Evolutionary conservation across 1,140 invertebrate genomes (phyloP).

Genomic region (Pseudomyrmex dendroicus): DNA sequence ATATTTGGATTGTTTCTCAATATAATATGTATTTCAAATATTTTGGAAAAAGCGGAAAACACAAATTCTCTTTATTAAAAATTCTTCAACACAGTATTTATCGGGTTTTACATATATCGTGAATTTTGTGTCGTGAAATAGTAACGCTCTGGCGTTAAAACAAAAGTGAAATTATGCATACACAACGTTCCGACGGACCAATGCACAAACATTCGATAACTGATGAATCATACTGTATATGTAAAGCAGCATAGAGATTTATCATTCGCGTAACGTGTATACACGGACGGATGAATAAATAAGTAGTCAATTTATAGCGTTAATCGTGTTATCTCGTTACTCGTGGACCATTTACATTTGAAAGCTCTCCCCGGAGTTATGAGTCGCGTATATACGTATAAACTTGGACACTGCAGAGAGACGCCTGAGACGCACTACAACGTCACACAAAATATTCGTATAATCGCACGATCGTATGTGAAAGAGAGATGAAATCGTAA

Average conservation of each 20-base stretch:
- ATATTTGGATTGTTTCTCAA: too few relatives aligned
- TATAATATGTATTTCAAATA: not conserved
- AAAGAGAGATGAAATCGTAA: not conserved
- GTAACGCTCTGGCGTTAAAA: not conserved
- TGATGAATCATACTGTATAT: conserved; percentile 29
- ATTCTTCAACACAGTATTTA: not conserved
- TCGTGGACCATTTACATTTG: not conserved
- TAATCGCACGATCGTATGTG: not conserved
- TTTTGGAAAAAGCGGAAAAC: not conserved
- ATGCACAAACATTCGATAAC: not conserved
- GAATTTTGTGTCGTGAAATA: not conserved
- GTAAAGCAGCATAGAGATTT: not conserved
- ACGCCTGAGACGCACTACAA: not conserved
- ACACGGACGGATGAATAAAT: conserved; percentile 31
- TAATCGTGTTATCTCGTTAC: conserved; percentile 20
- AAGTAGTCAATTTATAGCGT: conserved; percentile 37
- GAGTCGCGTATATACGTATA: not conserved
- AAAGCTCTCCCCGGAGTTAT: not conserved
- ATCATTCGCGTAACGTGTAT: conserved; percentile 7
- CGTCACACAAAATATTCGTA: not conserved
- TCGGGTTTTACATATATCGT: not conserved
- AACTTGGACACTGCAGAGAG: not conserved
- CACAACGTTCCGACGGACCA: not conserved
- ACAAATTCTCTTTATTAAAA: not conserved
- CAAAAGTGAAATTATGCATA: conserved; percentile 1